phyloP scores from a whole-genome alignment of 2,113 vertebrate genomes.

The Merops nubicus region DNA sequence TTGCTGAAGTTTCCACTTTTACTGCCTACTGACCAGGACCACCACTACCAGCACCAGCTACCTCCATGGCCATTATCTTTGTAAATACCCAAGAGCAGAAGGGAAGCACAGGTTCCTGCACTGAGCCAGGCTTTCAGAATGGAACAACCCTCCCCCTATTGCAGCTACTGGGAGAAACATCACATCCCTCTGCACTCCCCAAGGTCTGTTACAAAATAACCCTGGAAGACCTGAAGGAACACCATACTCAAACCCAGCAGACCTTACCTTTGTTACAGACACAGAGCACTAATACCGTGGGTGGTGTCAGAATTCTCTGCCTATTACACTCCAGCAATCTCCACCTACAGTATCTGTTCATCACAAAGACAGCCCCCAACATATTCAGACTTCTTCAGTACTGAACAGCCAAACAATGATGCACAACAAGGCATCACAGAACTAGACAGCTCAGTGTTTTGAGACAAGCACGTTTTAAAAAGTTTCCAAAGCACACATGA shows the following conservation, averaged over 20 bases:
- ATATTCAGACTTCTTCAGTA: not conserved
- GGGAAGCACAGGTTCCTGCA: not conserved
- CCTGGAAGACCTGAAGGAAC: not conserved
- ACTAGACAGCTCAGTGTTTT: not conserved
- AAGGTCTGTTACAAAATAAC: not conserved
- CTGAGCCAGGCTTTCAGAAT: not conserved
- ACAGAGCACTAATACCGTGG: accelerated
- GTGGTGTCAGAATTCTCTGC: not conserved
- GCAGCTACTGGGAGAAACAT: not conserved
- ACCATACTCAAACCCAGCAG: not conserved
- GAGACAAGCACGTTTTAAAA: not conserved
- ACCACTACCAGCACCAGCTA: not conserved
- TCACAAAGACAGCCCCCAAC: accelerated
- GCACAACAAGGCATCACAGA: not conserved
- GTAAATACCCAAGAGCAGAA: not conserved
- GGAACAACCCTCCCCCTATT: not conserved
- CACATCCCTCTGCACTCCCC: not conserved
- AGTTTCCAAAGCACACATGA: accelerated
- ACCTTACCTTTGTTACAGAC: not conserved
- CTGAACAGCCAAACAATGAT: not conserved
- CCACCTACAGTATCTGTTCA: not conserved
- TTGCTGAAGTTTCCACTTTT: accelerated
- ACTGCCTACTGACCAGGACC: not conserved
- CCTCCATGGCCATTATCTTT: not conserved
- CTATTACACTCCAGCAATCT: not conserved